Conservation (phyloP, 2,797 vertebrate species). For the Muscicapa comitata region DNA sequence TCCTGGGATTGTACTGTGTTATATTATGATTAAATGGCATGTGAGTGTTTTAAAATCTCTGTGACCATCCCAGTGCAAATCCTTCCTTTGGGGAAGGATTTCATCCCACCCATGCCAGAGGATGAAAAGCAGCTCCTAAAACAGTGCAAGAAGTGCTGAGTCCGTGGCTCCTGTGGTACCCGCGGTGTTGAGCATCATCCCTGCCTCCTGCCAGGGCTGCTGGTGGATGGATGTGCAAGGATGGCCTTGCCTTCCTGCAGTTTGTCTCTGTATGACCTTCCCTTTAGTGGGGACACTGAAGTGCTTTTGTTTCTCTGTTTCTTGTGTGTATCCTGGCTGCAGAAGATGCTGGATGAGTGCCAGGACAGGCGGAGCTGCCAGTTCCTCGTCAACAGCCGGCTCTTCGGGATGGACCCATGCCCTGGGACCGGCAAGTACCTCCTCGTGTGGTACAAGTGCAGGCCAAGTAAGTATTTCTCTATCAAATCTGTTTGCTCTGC, state of each 20-base stretch:
- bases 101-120: not conserved
- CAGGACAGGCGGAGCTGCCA: conserved; percentile 89
- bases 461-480: conserved; percentile 84
- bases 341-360: conserved; percentile 93
- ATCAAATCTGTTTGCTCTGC: not conserved
- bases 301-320: conserved; percentile 29
- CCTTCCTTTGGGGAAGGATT: not conserved
- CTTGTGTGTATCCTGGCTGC: not conserved
- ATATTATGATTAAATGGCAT: not conserved
- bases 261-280: accelerated
- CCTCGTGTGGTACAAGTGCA: conserved; percentile 89
- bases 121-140: not conserved
- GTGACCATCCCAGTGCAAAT: not conserved
- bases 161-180: accelerated
- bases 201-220: accelerated
- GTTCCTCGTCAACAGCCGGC: conserved; percentile 86
- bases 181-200: accelerated
- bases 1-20: not conserved
- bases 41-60: not conserved
- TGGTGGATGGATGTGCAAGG: not conserved
- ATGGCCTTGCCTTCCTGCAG: not conserved
- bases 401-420: conserved; percentile 87
- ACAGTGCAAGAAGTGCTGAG: not conserved
- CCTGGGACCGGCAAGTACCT: conserved; percentile 88
- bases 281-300: not conserved